Evolutionary conservation across 2,888 invertebrate genomes (phyloP).

Genomic region (Gortyna flavago): DNA sequence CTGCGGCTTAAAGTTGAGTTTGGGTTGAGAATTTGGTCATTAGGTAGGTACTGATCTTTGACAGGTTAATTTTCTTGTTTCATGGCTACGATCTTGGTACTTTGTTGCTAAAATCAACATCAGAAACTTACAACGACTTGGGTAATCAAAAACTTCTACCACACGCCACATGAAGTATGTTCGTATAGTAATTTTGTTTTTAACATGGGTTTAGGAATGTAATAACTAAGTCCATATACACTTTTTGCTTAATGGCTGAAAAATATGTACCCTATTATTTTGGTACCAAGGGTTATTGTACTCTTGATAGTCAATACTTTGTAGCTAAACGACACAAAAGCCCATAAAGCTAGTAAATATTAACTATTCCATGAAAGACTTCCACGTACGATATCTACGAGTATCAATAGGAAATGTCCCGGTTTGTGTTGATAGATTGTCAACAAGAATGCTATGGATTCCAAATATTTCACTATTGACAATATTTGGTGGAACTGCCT

Average conservation of each 20-base stretch:
- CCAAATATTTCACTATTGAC: conserved; percentile 42
- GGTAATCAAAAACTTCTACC: conserved; percentile 26
- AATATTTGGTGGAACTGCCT: conserved; percentile 27
- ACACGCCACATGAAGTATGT: conserved; percentile 3
- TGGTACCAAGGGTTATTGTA: conserved; percentile 10
- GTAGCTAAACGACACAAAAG: conserved; percentile 19
- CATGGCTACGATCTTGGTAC: neutral
- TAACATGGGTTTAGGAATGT: conserved; percentile 6
- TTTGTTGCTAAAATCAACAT: conserved; percentile 6
- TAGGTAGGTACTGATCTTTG: neutral
- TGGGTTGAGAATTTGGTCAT: neutral
- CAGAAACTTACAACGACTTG: conserved; percentile 25
- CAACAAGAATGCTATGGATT: conserved; percentile 51
- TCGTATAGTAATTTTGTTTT: conserved; percentile 16
- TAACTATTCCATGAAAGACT: conserved; percentile 21
- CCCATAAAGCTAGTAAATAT: conserved; percentile 35
- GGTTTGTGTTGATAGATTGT: conserved; percentile 51
- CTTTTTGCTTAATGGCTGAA: conserved; percentile 23
- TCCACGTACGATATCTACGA: conserved; percentile 17
- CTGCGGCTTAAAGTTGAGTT: neutral
- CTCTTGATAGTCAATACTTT: conserved; percentile 14
- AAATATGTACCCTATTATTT: conserved; percentile 18
- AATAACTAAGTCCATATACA: neutral
- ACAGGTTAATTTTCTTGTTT: conserved; percentile 4
- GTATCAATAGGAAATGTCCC: conserved; percentile 33